Evolutionary conservation across 1,140 invertebrate species (phyloP).

Genomic region (Heliconius nattereri): DNA sequence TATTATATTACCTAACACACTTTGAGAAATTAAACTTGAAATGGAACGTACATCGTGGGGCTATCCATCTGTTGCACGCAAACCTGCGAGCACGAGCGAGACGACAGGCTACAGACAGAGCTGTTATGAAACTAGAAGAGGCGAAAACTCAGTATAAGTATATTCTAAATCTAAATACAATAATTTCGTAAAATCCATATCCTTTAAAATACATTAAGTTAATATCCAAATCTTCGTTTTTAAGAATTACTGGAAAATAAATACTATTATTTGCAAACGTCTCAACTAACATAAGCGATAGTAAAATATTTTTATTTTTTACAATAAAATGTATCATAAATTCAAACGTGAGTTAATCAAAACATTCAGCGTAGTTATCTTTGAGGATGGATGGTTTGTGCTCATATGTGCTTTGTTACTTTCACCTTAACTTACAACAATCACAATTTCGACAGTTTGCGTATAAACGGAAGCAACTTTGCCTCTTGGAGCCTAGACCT

Average conservation of each 20-base stretch:
- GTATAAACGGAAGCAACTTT: slow-evolving; percentile 48
- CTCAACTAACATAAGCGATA: slow-evolving; percentile 79
- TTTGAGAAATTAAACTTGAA: slow-evolving; percentile 48
- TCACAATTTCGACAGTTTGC: slow-evolving; percentile 67
- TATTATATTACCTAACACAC: slow-evolving; percentile 68
- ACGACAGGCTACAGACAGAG: slow-evolving; percentile 45
- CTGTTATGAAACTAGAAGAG: slow-evolving; percentile 57
- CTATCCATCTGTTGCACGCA: slow-evolving; percentile 32
- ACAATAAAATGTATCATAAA: slow-evolving; percentile 81
- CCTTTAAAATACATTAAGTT: slow-evolving; percentile 70
- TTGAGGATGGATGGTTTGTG: slow-evolving; percentile 80
- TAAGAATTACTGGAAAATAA: slow-evolving; percentile 77
- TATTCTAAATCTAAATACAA: slow-evolving; percentile 66
- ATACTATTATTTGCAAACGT: slow-evolving; percentile 78
- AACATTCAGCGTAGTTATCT: slow-evolving; percentile 76
- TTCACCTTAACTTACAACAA: slow-evolving; percentile 76
- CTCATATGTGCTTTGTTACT: slow-evolving; percentile 76
- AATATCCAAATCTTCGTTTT: slow-evolving; percentile 65
- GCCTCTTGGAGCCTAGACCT: not conserved
- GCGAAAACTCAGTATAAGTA: slow-evolving; percentile 59
- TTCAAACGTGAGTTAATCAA: slow-evolving; percentile 79
- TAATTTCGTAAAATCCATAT: slow-evolving; percentile 71
- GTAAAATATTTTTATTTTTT: slow-evolving; percentile 77
- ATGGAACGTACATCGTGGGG: slow-evolving; percentile 36
- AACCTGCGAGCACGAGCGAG: slow-evolving; percentile 23